Percentiles rank a stretch among this genome's conserved stretches.
phyloP scores from a whole-genome alignment of 2,113 vertebrate genomes.

The Pteropus alecto region DNA sequence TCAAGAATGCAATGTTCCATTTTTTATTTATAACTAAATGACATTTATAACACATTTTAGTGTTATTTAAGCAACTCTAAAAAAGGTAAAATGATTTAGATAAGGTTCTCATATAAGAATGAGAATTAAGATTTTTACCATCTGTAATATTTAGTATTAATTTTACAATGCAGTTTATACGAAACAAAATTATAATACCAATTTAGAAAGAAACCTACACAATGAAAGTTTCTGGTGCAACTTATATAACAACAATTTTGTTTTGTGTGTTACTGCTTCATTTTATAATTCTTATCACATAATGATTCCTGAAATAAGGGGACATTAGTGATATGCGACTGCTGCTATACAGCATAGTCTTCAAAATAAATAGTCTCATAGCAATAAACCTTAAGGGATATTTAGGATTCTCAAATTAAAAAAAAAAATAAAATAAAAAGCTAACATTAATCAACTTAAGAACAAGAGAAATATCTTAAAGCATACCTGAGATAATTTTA shows the following conservation, averaged over 20 bases:
- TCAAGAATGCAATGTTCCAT: background rate
- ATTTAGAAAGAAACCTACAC: conserved; percentile 53
- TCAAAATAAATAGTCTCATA: background rate
- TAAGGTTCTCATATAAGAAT: conserved; percentile 8
- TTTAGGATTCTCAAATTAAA: background rate
- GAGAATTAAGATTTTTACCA: background rate
- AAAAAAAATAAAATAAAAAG: background rate
- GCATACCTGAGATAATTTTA: conserved; percentile 97
- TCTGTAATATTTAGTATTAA: background rate
- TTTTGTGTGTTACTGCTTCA: background rate
- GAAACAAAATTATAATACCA: conserved; percentile 64
- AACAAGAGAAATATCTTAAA: conserved; percentile 20
- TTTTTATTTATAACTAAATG: conserved; percentile 32
- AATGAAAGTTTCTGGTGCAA: conserved; percentile 56
- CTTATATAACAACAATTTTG: background rate
- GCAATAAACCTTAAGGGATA: background rate
- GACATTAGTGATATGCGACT: background rate
- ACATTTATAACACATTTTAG: background rate
- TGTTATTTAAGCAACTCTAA: conserved; percentile 23
- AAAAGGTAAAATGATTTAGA: conserved; percentile 25
- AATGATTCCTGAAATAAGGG: background rate
- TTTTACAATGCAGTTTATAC: conserved; percentile 27
- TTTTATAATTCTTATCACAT: background rate
- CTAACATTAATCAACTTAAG: background rate
- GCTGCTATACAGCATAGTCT: background rate